Base-by-base conservation (phyloP, 2,888 invertebrate species). In the Chrysodeixis includens region DNA sequence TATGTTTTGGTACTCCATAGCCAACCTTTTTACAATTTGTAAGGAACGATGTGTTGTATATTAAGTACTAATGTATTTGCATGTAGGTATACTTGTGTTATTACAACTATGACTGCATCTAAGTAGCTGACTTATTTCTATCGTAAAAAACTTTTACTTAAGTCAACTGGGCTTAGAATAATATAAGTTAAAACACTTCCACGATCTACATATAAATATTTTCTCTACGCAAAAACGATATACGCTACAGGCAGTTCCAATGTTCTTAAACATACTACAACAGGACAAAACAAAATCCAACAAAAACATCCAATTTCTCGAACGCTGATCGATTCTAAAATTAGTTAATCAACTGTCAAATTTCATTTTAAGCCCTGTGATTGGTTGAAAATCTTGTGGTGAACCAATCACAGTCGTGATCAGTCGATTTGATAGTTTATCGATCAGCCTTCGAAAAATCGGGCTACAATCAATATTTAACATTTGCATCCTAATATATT, bases 201-300 rank as follows among this genome's bases (percentile, higher is more conserved):
- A 73, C 40, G 40, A 62, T 40, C 35, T 62, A 73, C 46, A 66
- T 20, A 59, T 30, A 44, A n/a, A 64, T 57, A 40, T 12, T 30
- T 32, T 53, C 8, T 56, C 40, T 58, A 65, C 46, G 26, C 52
- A 63, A 59, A 40, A 71, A 52, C 40, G 62, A 44, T 51, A 40
- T 51, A 46, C 16, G 30, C 30, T 56, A 66, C 58, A 82, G 83
- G 81, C 76, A 77, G 80, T 73, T 71, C 56, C 35, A 67, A 66
- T 54, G 16, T 56, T 66, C 32, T 55, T 57, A 69, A 62, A 71
- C 59, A 66, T 61, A 53, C 51, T 55, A 51, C 32, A 72, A 64
- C 49, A 73, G 35, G 32, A 66, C 22, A 53, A 44, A 73, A 62
- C 49, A 60, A 68, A 71, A 66, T 58, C 20, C 1, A 60, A 60